These are phyloP conservation scores for Allygus modestus DNA, from an alignment of 2,888 invertebrate genomes.

Conservation along the genomic window DNA sequence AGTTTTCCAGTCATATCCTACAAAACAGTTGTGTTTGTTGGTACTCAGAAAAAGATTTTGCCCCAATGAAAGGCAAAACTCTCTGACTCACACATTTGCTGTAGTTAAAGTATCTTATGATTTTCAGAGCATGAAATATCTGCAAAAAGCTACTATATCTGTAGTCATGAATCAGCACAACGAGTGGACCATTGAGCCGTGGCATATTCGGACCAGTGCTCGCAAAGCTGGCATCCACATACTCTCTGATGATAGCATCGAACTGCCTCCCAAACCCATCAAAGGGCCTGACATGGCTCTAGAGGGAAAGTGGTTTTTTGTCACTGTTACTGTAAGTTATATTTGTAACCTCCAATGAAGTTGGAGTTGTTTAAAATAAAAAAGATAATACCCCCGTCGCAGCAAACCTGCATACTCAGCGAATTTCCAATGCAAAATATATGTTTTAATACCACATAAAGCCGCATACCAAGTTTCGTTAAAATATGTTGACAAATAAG, in stretches of 20 bases:
- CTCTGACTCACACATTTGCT: no score
- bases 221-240: slow-evolving; percentile 83
- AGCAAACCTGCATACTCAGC: no score
- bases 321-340: slow-evolving; percentile 84
- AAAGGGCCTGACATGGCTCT: slow-evolving; percentile 88
- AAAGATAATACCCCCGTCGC: no score
- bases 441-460: no score
- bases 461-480: no score
- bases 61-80: no score
- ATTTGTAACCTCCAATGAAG: slow-evolving; percentile 4
- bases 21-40: no score
- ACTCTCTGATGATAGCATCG: slow-evolving; percentile 86
- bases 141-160: background rate
- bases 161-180: slow-evolving; percentile 85
- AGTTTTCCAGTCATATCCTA: no score
- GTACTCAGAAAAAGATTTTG: no score
- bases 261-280: slow-evolving; percentile 85
- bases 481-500: no score
- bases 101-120: no score
- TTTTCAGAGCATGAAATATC: slow-evolving; percentile 1
- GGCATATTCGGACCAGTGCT: slow-evolving; percentile 88
- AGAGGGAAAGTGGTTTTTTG: slow-evolving; percentile 88
- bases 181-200: slow-evolving; percentile 91
- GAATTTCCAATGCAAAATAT: no score
- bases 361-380: slow-evolving; percentile 8